A percentile compares a stretch with the other conserved stretches of the same genome.
Conservation (phyloP, 2,888 invertebrate species). For the Drosophila villosipedis region DNA sequence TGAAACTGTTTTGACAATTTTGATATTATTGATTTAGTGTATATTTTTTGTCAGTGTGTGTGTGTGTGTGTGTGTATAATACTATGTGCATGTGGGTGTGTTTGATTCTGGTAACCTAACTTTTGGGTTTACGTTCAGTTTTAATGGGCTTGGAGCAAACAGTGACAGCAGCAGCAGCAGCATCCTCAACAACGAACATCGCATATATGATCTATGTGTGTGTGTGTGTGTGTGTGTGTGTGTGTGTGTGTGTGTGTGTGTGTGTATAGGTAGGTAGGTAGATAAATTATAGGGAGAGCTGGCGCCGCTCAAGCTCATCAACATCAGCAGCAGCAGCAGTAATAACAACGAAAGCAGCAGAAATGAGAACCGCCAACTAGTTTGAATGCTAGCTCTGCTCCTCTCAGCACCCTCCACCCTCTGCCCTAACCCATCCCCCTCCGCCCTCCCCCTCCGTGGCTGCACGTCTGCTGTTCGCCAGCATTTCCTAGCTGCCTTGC, state of each 20-base stretch:
- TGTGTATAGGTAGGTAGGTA: constrained; percentile 33
- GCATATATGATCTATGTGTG: background rate
- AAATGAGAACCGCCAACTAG: constrained; percentile 51
- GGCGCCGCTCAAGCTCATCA: constrained; percentile 51
- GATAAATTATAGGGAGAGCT: constrained; percentile 62
- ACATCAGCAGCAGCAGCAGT: constrained; percentile 38
- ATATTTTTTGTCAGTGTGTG: background rate
- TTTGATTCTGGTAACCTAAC: constrained; percentile 59
- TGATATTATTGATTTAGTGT: background rate
- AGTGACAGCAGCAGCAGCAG: constrained; percentile 22
- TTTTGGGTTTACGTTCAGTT: constrained; percentile 64
- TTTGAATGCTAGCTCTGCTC: constrained; percentile 23
- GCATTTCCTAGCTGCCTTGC: constrained; percentile 40
- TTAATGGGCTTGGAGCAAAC: constrained; percentile 61
- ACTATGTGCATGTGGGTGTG: background rate
- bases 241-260: background rate
- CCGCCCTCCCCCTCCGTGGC: background rate
- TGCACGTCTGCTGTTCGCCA: background rate
- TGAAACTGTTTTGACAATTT: background rate
- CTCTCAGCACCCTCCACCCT: background rate
- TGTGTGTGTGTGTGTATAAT: constrained; percentile 13
- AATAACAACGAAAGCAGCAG: constrained; percentile 31
- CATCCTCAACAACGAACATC: constrained; percentile 50
- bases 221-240: background rate
- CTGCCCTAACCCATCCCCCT: background rate